Conservation (phyloP, 2,113 vertebrate genomes). For the Dasyornis broadbenti region DNA sequence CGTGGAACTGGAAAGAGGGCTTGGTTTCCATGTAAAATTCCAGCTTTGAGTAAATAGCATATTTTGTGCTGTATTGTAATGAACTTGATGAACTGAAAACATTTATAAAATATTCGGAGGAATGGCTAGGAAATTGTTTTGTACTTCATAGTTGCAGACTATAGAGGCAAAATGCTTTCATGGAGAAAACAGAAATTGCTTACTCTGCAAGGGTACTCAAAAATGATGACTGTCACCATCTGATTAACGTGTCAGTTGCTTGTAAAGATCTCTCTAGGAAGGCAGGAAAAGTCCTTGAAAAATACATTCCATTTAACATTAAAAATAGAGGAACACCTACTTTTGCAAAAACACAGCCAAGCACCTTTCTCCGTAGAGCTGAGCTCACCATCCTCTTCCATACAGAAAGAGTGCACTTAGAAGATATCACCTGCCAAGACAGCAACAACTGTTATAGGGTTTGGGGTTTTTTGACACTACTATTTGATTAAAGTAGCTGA, state of each 20-base stretch:
- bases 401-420: not conserved
- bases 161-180: not conserved
- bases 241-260: not conserved
- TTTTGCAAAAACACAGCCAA: not conserved
- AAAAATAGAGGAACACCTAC: not conserved
- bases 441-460: not conserved
- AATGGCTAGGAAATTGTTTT: not conserved
- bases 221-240: not conserved
- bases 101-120: not conserved
- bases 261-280: not conserved
- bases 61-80: not conserved
- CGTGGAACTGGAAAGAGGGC: fast-evolving
- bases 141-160: not conserved
- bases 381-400: not conserved
- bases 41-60: not conserved
- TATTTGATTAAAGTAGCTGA: not conserved
- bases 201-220: not conserved
- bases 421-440: not conserved
- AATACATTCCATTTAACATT: not conserved
- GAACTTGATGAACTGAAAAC: not conserved
- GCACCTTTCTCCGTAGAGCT: not conserved
- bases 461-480: fast-evolving
- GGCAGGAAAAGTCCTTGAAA: not conserved
- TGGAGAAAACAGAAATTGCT: not conserved
- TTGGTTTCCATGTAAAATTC: not conserved